These are phyloP conservation scores for Physocephala rufipes DNA, from an alignment of 2,888 invertebrate genomes.

Conservation along the genomic window DNA sequence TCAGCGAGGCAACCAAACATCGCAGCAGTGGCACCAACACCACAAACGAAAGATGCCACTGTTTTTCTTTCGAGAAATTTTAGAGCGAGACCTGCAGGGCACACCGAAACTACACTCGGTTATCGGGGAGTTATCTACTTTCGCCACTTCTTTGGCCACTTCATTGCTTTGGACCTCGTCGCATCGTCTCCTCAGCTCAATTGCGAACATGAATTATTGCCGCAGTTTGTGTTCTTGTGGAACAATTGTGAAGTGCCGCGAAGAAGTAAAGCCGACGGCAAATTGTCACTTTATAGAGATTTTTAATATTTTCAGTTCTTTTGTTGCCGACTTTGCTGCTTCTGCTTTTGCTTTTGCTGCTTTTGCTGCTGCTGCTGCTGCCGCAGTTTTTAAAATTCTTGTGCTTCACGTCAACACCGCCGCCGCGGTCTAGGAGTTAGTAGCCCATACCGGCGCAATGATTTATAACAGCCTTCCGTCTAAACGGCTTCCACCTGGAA, in stretches of 20 bases:
- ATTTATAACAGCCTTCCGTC: no score
- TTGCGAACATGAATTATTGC: conserved; percentile 40
- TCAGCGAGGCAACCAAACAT: not conserved
- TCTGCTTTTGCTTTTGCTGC: not conserved
- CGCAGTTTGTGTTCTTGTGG: conserved; percentile 41
- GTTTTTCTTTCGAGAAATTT: not conserved
- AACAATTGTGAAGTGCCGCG: conserved; percentile 7
- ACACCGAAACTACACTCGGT: not conserved
- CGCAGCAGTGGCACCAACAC: not conserved
- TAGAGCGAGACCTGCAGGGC: not conserved
- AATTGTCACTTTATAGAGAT: conserved; percentile 16
- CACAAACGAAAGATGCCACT: not conserved
- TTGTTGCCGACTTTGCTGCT: not conserved
- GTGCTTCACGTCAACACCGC: not conserved
- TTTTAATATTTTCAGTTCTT: not conserved
- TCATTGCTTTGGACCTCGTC: not conserved
- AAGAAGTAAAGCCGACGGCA: conserved; percentile 18
- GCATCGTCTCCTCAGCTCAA: conserved; percentile 4
- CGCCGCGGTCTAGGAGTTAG: not conserved
- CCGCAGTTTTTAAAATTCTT: not conserved
- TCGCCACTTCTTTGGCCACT: not conserved
- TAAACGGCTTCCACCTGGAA: no score
- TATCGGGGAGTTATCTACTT: not conserved
- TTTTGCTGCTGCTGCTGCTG: not conserved
- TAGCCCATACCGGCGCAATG: no score